Percentiles rank a stretch among this genome's conserved stretches.
Evolutionary conservation across 2,113 vertebrate genomes (phyloP).

Genomic region (Lepus timidus): DNA sequence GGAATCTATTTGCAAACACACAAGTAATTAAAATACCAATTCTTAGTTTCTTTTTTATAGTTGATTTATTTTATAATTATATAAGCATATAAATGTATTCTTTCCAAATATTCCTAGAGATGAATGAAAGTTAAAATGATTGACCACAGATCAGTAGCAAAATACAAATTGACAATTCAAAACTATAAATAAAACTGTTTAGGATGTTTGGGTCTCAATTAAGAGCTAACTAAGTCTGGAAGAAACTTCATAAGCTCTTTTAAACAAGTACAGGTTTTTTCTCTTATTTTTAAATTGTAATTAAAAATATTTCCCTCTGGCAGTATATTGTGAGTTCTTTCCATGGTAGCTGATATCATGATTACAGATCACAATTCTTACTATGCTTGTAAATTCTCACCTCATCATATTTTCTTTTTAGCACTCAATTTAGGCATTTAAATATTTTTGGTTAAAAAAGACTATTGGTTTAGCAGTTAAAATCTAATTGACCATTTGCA

Average conservation of each 20-base stretch:
- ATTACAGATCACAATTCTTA: constrained; percentile 64
- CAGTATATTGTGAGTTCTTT: constrained; percentile 66
- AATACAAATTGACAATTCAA: constrained; percentile 80
- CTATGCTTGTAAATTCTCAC: constrained; percentile 39
- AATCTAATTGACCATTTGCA: constrained; percentile 43
- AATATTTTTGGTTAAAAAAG: constrained; percentile 47
- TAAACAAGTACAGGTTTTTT: constrained; percentile 48
- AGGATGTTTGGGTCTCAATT: constrained; percentile 65
- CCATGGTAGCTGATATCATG: constrained; percentile 62
- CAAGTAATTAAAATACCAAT: constrained; percentile 79
- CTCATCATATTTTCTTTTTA: not conserved
- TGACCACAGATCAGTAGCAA: constrained; percentile 78
- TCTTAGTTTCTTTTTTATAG: constrained; percentile 79
- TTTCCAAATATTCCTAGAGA: constrained; percentile 79
- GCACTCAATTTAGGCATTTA: constrained; percentile 52
- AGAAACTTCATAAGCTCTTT: constrained; percentile 56
- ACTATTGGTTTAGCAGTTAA: constrained; percentile 67
- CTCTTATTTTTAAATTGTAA: constrained; percentile 51
- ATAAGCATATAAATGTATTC: constrained; percentile 76
- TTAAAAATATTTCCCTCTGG: constrained; percentile 68
- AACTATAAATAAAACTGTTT: constrained; percentile 72
- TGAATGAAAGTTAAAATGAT: constrained; percentile 82
- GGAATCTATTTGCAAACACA: constrained; percentile 83
- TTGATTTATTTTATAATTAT: constrained; percentile 81
- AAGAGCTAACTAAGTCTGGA: constrained; percentile 57